Percentiles rank a stretch among this genome's conserved stretches.
Evolutionary conservation across 2,888 invertebrate genomes (phyloP).

Genomic region (Tipula vernalis): DNA sequence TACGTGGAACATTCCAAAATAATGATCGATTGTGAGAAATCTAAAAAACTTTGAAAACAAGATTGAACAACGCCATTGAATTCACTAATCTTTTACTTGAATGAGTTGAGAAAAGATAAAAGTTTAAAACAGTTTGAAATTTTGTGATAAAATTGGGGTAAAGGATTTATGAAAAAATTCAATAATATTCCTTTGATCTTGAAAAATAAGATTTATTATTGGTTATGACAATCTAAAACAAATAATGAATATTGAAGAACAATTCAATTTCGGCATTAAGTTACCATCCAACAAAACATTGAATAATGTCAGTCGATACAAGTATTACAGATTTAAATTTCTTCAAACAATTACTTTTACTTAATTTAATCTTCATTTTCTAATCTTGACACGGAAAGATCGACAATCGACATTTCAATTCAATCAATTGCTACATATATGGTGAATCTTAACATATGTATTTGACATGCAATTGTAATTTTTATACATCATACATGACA

Average conservation of each 20-base stretch:
- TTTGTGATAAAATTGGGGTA: no score
- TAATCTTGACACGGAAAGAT: neutral
- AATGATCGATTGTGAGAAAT: no score
- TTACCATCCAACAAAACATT: neutral
- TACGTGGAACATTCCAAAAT: no score
- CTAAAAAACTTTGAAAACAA: no score
- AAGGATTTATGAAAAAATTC: no score
- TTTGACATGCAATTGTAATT: neutral
- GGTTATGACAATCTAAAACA: neutral
- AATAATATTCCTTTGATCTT: neutral
- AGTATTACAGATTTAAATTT: no score
- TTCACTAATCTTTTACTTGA: no score
- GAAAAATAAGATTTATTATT: neutral
- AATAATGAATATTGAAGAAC: neutral
- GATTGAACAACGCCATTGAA: no score
- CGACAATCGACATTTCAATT: neutral
- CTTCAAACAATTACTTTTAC: no score
- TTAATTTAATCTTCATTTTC: no score
- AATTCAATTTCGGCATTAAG: neutral
- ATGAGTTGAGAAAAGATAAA: no score
- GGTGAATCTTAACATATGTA: neutral
- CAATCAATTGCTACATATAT: neutral
- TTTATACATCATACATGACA: neutral
- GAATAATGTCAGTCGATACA: neutral
- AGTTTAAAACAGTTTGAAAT: no score